Base-by-base conservation (phyloP, 2,888 invertebrate species). In the Caenorhabditis angaria region DNA sequence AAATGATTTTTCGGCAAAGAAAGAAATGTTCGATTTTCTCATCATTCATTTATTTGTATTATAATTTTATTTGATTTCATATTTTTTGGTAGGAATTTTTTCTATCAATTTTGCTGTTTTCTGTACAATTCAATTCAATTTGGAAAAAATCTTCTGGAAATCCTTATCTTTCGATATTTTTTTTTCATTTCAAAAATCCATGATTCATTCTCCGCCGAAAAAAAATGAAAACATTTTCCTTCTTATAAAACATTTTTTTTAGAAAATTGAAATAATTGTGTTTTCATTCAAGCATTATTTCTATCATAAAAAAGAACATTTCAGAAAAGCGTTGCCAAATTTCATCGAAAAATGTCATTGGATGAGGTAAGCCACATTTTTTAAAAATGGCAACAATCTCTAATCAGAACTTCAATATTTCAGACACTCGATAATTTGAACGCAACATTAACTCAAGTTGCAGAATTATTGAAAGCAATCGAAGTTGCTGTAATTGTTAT, bases 341-440 rank as follows among this genome's bases (percentile, higher is more conserved):
- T n/a, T n/a, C n/a, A n/a, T n/a, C n/a, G n/a, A 6, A 54, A 29
- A 55, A 69, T 70, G 70, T 70, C 70, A 8, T 32, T 70, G 47
- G 70, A 70, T 32, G 70, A 60, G 60, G 69, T 69, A 18, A 63
- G 69, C 25, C 29, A 14, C 20, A 28, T 50, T 32, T 54, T 61
- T 50, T 27, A 5, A 50, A 50, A 50, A 22, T 4, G 3, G n/a
- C 18, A 24, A 50, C 22, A 50, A 10, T 50, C 4, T 6, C n/a
- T 3, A 50, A 50, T 20, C 24, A 24, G 20, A 4, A 22, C 22
- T 3, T 3, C 4, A 50, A 27, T 8, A 48, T 50, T 75, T n/a
- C 71, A 78, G 76, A 78, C 78, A 0, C 67, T 78, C n/a, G 61
- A 58, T 3, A 76, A 76, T 62, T 58, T 78, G n/a, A 78, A 78